A percentile compares a stretch with the other conserved stretches of the same genome.
Conservation (phyloP, 2,888 invertebrate genomes). For the Dynastes hyllus region DNA sequence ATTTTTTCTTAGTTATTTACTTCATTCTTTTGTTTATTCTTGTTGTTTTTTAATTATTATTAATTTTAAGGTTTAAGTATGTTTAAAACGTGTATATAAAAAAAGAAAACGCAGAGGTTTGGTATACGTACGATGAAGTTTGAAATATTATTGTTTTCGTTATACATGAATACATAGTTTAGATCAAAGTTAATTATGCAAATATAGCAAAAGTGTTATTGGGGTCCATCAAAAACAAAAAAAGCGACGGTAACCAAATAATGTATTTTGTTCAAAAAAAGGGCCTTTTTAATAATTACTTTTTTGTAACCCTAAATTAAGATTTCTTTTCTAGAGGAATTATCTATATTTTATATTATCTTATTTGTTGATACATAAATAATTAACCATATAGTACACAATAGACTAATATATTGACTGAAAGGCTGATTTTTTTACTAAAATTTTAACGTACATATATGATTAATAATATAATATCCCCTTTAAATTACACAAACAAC, state of each 20-base stretch:
- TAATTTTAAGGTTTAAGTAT: conserved; percentile 57
- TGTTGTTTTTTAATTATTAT: conserved; percentile 62
- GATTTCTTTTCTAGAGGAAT: no score
- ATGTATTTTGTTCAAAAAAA: no score
- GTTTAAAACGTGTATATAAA: conserved; percentile 64
- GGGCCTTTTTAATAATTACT: no score
- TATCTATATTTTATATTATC: no score
- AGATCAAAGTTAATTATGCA: conserved; percentile 54
- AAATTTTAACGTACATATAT: conserved; percentile 40
- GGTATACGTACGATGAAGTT: conserved; percentile 72
- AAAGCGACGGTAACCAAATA: no score
- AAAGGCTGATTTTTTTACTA: conserved; percentile 52
- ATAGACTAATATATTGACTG: conserved; percentile 49
- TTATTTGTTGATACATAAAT: conserved; percentile 2
- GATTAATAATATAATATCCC: conserved; percentile 37
- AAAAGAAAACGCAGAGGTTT: conserved; percentile 64
- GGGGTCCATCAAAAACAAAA: conserved; percentile 38
- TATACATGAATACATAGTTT: conserved; percentile 62
- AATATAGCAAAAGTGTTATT: conserved; percentile 16
- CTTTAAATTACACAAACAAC: conserved; percentile 36
- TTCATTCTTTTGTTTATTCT: conserved; percentile 58
- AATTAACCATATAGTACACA: conserved; percentile 31
- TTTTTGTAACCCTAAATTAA: no score
- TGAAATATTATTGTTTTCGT: conserved; percentile 70
- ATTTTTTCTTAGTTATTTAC: conserved; percentile 21